Evolutionary conservation across 2,888 invertebrate species (phyloP).

Genomic region (Suillia variegata): DNA sequence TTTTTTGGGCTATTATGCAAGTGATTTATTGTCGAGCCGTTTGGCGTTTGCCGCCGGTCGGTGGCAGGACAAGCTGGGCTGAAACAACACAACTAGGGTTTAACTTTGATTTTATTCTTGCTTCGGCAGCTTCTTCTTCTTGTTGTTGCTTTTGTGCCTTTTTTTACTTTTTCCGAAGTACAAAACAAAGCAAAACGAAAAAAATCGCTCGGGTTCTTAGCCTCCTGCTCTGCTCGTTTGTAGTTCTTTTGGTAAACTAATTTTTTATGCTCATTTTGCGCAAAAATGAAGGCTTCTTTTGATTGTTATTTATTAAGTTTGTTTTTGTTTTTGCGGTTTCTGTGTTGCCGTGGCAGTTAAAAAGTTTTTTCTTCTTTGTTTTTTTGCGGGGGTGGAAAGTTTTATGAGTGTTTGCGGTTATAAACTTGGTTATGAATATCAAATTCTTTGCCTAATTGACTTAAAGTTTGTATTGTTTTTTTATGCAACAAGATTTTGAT

Average conservation of each 20-base stretch:
- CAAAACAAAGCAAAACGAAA: too few relatives aligned
- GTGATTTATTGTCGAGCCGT: conserved; percentile 12
- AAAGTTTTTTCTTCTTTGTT: too few relatives aligned
- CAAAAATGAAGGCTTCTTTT: not conserved
- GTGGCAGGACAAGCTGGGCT: not conserved
- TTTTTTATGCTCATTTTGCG: not conserved
- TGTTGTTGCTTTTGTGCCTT: not conserved
- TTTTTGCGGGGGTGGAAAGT: too few relatives aligned
- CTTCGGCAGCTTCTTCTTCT: not conserved
- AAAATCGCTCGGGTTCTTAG: too few relatives aligned
- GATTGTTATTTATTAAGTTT: conserved; percentile 22
- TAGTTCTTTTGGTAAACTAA: not conserved
- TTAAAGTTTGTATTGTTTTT: too few relatives aligned
- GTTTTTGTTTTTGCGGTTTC: too few relatives aligned
- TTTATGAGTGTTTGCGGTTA: too few relatives aligned
- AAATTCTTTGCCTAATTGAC: too few relatives aligned
- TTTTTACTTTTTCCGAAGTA: too few relatives aligned
- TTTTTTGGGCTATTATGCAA: not conserved
- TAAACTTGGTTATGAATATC: too few relatives aligned
- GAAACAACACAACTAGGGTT: not conserved
- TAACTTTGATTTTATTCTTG: conserved; percentile 5
- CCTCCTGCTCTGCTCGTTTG: too few relatives aligned
- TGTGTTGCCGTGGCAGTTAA: not conserved
- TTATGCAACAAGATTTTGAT: too few relatives aligned
- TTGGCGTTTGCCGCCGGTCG: not conserved